Evolutionary conservation across 1,140 invertebrate genomes (phyloP).

Genomic region (Dreissena rostriformis): DNA sequence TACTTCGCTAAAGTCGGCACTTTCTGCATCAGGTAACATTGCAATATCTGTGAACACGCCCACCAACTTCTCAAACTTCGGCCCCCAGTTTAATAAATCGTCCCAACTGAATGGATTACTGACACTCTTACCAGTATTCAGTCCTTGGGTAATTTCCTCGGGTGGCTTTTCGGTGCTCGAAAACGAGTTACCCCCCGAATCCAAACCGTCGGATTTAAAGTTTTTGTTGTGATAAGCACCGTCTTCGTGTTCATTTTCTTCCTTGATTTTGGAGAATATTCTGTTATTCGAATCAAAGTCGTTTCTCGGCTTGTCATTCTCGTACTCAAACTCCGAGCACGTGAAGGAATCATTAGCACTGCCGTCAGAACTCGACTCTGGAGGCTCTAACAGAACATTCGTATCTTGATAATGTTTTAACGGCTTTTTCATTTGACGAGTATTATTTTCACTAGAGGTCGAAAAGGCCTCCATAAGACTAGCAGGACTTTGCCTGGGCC

Average conservation of each 20-base stretch:
- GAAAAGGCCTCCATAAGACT: slow-evolving; percentile 96
- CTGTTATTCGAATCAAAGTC: slow-evolving; percentile 83
- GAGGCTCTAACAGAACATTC: slow-evolving; percentile 78
- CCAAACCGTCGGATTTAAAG: slow-evolving; percentile 90
- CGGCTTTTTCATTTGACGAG: slow-evolving; percentile 51
- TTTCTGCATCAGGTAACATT: slow-evolving; percentile 87
- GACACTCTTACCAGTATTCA: slow-evolving; percentile 83
- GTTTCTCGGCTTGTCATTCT: slow-evolving; percentile 87
- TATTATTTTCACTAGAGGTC: slow-evolving; percentile 88
- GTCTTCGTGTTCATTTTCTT: slow-evolving; percentile 83
- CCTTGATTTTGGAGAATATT: slow-evolving; percentile 88
- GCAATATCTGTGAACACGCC: slow-evolving; percentile 98
- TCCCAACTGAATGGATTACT: slow-evolving; percentile 94
- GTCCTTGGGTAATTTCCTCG: slow-evolving; percentile 85
- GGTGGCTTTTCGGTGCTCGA: slow-evolving; percentile 93
- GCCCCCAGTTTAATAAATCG: slow-evolving; percentile 96
- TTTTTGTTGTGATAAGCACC: slow-evolving; percentile 65
- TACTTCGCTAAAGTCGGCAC: slow-evolving; percentile 41
- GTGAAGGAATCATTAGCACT: slow-evolving; percentile 98
- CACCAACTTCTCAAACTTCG: slow-evolving; percentile 96
- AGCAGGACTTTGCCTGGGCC: slow-evolving; percentile 91
- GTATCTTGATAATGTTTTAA: slow-evolving; percentile 79
- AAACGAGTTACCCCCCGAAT: slow-evolving; percentile 95
- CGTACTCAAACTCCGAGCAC: slow-evolving; percentile 98
- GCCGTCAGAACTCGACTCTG: slow-evolving; percentile 93